Conservation (phyloP, 2,797 vertebrate species). For the Hoplostethus mediterraneus region DNA sequence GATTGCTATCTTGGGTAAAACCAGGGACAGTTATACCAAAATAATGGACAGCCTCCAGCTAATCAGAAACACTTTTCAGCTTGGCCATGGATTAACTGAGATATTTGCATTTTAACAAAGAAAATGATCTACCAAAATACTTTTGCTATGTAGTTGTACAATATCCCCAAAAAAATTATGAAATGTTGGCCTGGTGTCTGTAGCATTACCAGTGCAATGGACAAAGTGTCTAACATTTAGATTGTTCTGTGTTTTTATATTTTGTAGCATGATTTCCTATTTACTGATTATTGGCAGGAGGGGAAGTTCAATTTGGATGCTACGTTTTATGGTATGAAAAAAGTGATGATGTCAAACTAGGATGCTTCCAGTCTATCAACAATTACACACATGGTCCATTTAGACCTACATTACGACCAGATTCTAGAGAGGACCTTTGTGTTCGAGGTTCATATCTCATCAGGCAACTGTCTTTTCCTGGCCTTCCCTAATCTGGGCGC, state of each 20-base stretch:
- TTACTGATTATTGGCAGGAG: too few relatives aligned
- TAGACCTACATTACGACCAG: slow-evolving; percentile 16
- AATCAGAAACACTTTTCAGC: not conserved
- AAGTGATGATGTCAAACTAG: not conserved
- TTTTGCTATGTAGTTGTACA: not conserved
- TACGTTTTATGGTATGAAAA: not conserved
- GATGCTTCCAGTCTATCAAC: not conserved
- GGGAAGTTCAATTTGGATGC: not conserved
- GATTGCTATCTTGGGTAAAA: not conserved
- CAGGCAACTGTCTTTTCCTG: not conserved
- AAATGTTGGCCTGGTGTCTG: not conserved
- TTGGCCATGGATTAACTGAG: not conserved
- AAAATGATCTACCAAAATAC: not conserved
- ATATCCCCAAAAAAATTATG: too few relatives aligned
- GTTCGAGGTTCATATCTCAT: slow-evolving; percentile 24
- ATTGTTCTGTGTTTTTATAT: too few relatives aligned
- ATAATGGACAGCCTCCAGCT: not conserved
- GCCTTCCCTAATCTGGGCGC: slow-evolving; percentile 55
- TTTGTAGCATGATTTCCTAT: too few relatives aligned
- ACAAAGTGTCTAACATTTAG: not conserved
- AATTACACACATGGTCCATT: not conserved
- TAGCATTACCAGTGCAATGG: not conserved
- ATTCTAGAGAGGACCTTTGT: slow-evolving; percentile 15
- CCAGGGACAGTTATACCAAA: slow-evolving; percentile 5
- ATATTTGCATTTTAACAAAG: not conserved